Conservation (phyloP, 1,140 invertebrate species). For the Proctacanthus coquilletti region DNA sequence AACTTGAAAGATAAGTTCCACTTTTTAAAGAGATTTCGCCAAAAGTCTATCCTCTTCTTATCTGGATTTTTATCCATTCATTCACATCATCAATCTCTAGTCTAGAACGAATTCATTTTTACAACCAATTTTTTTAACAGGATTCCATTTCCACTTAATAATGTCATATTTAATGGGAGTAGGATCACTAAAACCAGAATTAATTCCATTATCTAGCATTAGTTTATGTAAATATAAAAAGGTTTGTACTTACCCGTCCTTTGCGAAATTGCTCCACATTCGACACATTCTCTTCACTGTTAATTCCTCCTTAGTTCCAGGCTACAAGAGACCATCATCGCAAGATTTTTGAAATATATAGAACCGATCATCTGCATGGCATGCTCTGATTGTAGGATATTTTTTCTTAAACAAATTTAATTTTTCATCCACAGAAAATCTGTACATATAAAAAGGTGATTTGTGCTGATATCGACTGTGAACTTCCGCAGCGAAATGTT, state of each 20-base stretch:
- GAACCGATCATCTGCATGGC: slow-evolving; percentile 41
- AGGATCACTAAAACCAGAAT: slow-evolving; percentile 28
- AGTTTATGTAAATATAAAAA: too few species aligned
- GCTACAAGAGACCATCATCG: slow-evolving; percentile 29
- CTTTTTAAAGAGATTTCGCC: slow-evolving; percentile 25
- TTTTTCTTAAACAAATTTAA: slow-evolving; percentile 36
- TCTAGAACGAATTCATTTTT: slow-evolving; percentile 13
- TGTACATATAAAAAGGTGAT: slow-evolving; percentile 29
- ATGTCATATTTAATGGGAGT: slow-evolving; percentile 9
- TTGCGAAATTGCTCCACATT: slow-evolving; percentile 49
- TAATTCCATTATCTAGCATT: too few species aligned
- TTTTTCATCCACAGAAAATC: slow-evolving; percentile 37
- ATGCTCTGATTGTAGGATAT: slow-evolving; percentile 26
- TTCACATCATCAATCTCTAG: slow-evolving; percentile 18
- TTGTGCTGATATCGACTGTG: slow-evolving; percentile 13
- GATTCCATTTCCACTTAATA: slow-evolving; percentile 14
- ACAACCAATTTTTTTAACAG: slow-evolving; percentile 11
- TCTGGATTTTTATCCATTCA: slow-evolving; percentile 22
- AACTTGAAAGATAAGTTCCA: too few species aligned
- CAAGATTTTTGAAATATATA: slow-evolving; percentile 40
- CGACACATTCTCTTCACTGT: slow-evolving; percentile 34
- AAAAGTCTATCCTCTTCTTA: slow-evolving; percentile 27
- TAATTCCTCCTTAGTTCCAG: slow-evolving; percentile 27
- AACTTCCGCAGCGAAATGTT: slow-evolving; percentile 16
- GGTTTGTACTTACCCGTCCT: too few species aligned